Evolutionary conservation across 2,797 vertebrate species (phyloP).

Genomic region (Xiphorhynchus erythropygius): DNA sequence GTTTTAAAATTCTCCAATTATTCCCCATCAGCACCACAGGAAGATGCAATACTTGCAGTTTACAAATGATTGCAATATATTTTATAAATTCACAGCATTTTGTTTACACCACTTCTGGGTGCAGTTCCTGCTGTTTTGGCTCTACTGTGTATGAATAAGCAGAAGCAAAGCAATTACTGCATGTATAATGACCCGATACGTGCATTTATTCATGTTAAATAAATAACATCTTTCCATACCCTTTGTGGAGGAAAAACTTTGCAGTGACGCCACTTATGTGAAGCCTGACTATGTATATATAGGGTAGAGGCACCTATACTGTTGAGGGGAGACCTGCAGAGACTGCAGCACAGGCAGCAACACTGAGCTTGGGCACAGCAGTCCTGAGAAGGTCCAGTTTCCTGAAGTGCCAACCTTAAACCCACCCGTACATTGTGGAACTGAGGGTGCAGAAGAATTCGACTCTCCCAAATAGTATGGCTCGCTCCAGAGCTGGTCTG

Average conservation of each 20-base stretch:
- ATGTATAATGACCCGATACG: background rate
- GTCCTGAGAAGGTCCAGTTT: background rate
- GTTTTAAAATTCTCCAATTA: constrained; percentile 29
- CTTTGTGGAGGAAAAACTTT: background rate
- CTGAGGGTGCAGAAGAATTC: background rate
- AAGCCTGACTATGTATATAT: rapidly evolving
- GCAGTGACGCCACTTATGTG: background rate
- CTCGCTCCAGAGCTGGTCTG: background rate
- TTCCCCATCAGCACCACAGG: background rate
- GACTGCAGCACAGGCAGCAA: background rate
- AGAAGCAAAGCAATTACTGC: background rate
- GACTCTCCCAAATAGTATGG: background rate
- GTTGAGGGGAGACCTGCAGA: background rate
- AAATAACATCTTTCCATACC: background rate
- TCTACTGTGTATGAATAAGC: background rate
- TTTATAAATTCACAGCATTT: background rate
- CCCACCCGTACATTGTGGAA: rapidly evolving
- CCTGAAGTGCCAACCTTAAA: background rate
- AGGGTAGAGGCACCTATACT: background rate
- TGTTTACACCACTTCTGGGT: background rate
- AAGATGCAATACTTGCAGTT: background rate
- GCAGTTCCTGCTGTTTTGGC: background rate
- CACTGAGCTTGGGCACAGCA: background rate
- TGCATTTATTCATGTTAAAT: background rate
- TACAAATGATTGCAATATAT: background rate